Conservation (phyloP, 2,797 vertebrate genomes). For the Sarcoramphus papa region DNA sequence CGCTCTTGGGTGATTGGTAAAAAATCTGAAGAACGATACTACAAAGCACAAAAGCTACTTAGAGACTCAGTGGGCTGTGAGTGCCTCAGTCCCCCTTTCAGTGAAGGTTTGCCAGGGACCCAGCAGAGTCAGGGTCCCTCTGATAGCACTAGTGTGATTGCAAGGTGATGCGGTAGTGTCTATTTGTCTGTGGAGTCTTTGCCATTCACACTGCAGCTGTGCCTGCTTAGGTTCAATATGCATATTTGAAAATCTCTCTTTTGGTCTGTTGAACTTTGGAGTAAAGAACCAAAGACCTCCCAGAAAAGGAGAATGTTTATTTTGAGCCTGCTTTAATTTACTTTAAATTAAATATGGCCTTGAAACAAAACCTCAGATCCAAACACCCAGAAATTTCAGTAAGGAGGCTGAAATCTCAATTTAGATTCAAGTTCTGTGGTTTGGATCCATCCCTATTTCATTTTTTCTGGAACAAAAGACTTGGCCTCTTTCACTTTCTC, state of each 20-base stretch:
- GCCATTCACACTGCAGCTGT: background rate
- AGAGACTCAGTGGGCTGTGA: background rate
- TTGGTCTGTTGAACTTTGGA: background rate
- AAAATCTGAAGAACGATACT: background rate
- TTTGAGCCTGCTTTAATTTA: background rate
- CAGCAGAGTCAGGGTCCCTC: background rate
- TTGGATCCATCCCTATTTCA: background rate
- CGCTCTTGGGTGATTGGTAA: background rate
- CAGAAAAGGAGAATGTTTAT: background rate
- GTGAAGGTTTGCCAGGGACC: background rate
- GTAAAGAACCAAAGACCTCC: background rate
- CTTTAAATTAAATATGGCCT: background rate
- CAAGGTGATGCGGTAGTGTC: background rate
- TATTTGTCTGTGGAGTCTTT: background rate
- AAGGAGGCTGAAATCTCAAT: background rate
- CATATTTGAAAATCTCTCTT: background rate
- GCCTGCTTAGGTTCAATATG: background rate
- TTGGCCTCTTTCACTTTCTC: background rate
- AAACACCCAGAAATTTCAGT: background rate
- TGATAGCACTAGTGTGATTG: background rate
- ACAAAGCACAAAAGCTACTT: background rate
- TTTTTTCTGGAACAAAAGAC: conserved; percentile 12
- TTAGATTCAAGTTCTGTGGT: conserved; percentile 19
- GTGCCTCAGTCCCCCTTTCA: background rate
- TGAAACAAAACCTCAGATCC: background rate